Evolutionary conservation across 2,797 vertebrate species (phyloP).

Genomic region (Triplophysa yarkandensis): DNA sequence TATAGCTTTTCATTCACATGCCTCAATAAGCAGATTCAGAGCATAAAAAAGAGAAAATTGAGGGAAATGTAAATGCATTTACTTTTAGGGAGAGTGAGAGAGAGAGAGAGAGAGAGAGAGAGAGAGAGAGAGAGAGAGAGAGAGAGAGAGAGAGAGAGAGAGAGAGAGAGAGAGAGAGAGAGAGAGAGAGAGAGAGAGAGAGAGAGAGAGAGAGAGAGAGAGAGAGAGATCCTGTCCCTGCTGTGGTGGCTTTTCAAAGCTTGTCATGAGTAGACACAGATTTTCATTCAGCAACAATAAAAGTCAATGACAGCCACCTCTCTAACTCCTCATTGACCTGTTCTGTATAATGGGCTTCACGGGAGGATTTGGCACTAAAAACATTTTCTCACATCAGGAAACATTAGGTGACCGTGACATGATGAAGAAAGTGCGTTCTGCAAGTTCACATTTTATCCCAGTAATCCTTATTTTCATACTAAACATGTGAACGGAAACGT

Average conservation of each 20-base stretch:
- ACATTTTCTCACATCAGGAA: slow-evolving; percentile 38
- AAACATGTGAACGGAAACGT: background rate
- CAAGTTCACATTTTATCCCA: slow-evolving; percentile 22
- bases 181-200: slow-evolving; percentile 12
- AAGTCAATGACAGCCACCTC: slow-evolving; percentile 45
- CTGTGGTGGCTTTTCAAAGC: slow-evolving; percentile 48
- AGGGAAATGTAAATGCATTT: slow-evolving; percentile 30
- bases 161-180: slow-evolving; percentile 21
- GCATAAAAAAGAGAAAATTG: slow-evolving; percentile 31
- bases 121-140: slow-evolving; percentile 16
- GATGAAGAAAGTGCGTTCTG: slow-evolving; percentile 15
- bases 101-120: slow-evolving; percentile 14
- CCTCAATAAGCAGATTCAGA: background rate
- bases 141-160: slow-evolving; percentile 23
- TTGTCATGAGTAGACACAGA: slow-evolving; percentile 47
- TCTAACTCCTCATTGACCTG: slow-evolving; percentile 49
- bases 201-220: slow-evolving; percentile 14
- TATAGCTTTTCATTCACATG: slow-evolving; percentile 9
- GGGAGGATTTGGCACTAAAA: slow-evolving; percentile 31
- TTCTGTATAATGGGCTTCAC: slow-evolving; percentile 47
- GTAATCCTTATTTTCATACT: background rate
- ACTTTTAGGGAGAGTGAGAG: slow-evolving; percentile 21
- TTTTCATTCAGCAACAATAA: slow-evolving; percentile 44
- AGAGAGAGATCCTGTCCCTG: slow-evolving; percentile 37
- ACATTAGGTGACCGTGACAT: slow-evolving; percentile 20